These are phyloP conservation scores for Tinea semifulvella DNA, from an alignment of 2,888 invertebrate species.

Conservation along the genomic window DNA sequence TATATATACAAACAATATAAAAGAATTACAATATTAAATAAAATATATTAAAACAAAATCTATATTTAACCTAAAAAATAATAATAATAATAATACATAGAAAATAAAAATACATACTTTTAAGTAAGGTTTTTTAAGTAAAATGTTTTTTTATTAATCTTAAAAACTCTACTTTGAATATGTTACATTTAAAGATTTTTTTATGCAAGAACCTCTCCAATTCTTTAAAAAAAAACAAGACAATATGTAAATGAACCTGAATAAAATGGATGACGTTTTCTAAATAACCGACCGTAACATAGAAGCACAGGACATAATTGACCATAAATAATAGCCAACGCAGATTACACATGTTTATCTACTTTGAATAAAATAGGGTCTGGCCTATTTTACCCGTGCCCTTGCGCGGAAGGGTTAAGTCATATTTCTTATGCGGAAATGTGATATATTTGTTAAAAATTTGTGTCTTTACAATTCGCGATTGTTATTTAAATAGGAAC, in stretches of 20 bases:
- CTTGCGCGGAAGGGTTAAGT: conserved; percentile 5
- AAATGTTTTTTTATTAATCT: no score
- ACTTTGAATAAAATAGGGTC: conserved; percentile 26
- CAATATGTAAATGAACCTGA: conserved; percentile 34
- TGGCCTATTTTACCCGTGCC: conserved; percentile 8
- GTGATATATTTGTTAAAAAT: conserved; percentile 12
- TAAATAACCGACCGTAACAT: conserved; percentile 43
- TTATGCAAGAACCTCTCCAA: neutral
- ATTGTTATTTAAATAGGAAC: conserved; percentile 9
- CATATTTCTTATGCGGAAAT: conserved; percentile 7
- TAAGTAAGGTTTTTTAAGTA: no score
- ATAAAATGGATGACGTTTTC: conserved; percentile 31
- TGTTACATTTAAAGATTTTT: no score
- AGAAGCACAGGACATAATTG: conserved; percentile 49
- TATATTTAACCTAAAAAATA: no score
- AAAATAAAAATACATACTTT: no score
- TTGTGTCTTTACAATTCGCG: conserved; percentile 10
- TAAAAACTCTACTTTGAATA: no score
- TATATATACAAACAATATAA: no score
- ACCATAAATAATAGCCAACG: conserved; percentile 51
- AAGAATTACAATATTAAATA: no score
- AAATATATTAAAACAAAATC: no score
- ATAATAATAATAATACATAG: no score
- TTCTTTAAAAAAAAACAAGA: conserved; percentile 23
- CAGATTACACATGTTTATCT: conserved; percentile 51